Conservation (phyloP, 2,797 vertebrate genomes). For the Eremophila alpestris region DNA sequence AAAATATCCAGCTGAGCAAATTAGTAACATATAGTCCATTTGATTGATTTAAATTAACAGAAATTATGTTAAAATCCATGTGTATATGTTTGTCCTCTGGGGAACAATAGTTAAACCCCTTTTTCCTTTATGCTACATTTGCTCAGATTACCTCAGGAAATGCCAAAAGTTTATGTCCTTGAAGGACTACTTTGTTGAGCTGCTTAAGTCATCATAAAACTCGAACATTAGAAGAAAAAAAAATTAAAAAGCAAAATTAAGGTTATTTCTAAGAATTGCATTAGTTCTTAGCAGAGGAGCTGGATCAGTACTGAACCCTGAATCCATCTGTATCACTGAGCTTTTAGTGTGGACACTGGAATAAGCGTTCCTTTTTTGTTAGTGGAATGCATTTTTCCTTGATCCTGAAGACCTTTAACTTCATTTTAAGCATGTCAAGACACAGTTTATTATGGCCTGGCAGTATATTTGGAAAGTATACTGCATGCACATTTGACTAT, state of each 20-base stretch:
- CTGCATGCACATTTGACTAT: neutral
- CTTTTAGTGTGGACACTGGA: neutral
- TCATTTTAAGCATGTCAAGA: neutral
- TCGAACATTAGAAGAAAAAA: neutral
- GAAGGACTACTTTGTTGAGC: neutral
- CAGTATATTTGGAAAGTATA: neutral
- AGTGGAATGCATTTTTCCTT: neutral
- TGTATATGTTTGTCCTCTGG: neutral
- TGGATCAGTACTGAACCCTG: neutral
- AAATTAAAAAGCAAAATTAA: neutral
- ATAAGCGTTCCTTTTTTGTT: neutral
- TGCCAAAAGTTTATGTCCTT: neutral
- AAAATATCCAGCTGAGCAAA: neutral
- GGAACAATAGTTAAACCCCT: neutral
- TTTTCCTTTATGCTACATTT: neutral
- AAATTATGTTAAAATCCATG: neutral
- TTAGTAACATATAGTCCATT: neutral
- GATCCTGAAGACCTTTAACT: neutral
- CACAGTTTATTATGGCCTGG: neutral
- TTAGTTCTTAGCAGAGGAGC: neutral
- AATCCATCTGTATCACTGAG: neutral
- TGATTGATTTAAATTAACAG: neutral
- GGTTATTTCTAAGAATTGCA: neutral
- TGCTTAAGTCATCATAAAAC: neutral
- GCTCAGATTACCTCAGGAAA: constrained; percentile 1